Evolutionary conservation across 2,888 invertebrate genomes (phyloP), one percentile per base, ranked within the genome.

Genomic region (Chloroclystis v-ata): DNA sequence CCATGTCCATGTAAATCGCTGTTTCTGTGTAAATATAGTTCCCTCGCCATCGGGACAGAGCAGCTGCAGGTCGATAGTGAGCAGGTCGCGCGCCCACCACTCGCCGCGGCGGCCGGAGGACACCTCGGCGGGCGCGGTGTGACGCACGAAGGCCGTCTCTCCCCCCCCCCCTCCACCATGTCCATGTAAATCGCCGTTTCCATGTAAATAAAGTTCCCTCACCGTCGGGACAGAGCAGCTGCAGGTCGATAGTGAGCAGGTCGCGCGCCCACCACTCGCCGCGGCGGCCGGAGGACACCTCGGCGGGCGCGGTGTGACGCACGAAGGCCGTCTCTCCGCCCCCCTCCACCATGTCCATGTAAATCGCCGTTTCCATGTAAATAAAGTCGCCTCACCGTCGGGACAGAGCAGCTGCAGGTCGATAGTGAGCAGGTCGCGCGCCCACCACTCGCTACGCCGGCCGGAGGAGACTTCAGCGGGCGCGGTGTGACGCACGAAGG

Each of bases 251-350:
- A 11, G 94, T 94, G 45, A 97, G 90, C 46, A 97, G 91, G 78
- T 98, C 97, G 24, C 98, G 86, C 0, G 98, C 95, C 98, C 98
- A 98, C 83, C 94, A 96, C 74, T 97, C 97, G 52, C 92, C 90
- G 39, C 97, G 92, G 54, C 97, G 93, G 0, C 98, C 97, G 50
- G 96, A 96, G 0, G 96, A 94, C 69, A 95, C 97, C 59, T 97
- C 97, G 40, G 92, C 91, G 0, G 97, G 96, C 0, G 98, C 97
- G 1, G 96, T 94, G 81, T 98, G 98, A 46, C 97, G 94, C 28
- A 97, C 95, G 80, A 98, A 98, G 0, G 98, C 98, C 4, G 98
- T 97, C 57, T 83, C n/a, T n/a, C n/a, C n/a, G n/a, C n/a, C n/a
- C n/a, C n/a, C n/a, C n/a, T n/a, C n/a, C n/a, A n/a, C n/a, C n/a